These are phyloP conservation scores for Genyomyrus donnyi DNA, from an alignment of 2,113 vertebrate genomes.

Conservation along the genomic window DNA sequence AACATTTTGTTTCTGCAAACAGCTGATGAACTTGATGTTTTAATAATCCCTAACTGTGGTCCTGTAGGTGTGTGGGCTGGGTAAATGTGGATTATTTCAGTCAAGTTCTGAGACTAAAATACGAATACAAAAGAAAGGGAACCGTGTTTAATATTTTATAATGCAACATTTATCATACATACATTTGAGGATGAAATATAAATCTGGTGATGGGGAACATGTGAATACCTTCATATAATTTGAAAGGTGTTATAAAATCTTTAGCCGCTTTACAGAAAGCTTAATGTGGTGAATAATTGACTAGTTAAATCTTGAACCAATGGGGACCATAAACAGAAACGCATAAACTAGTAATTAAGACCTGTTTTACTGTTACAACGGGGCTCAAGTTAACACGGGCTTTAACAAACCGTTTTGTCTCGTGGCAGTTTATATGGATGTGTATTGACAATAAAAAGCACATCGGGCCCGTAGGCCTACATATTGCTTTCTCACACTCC, in stretches of 20 bases:
- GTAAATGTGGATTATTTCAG: background rate
- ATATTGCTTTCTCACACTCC: background rate
- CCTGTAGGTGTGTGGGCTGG: background rate
- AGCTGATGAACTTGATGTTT: background rate
- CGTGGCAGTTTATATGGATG: background rate
- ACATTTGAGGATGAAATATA: constrained; percentile 25
- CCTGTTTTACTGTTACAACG: background rate
- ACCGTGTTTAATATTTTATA: constrained; percentile 27
- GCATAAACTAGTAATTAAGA: background rate
- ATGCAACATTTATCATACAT: constrained; percentile 27
- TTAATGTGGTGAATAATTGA: background rate
- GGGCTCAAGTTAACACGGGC: background rate
- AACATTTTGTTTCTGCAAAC: constrained; percentile 6
- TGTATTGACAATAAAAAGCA: background rate
- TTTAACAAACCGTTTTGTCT: background rate
- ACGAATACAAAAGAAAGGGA: constrained; percentile 10
- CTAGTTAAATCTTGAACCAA: background rate
- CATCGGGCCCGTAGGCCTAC: background rate
- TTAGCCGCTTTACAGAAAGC: constrained; percentile 10
- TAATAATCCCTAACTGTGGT: background rate
- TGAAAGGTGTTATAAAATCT: background rate
- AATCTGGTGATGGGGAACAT: constrained; percentile 13
- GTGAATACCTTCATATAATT: constrained; percentile 6
- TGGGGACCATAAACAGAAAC: background rate
- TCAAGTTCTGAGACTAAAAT: background rate